Conservation (phyloP, 2,797 vertebrate genomes). For the Platalea minor region DNA sequence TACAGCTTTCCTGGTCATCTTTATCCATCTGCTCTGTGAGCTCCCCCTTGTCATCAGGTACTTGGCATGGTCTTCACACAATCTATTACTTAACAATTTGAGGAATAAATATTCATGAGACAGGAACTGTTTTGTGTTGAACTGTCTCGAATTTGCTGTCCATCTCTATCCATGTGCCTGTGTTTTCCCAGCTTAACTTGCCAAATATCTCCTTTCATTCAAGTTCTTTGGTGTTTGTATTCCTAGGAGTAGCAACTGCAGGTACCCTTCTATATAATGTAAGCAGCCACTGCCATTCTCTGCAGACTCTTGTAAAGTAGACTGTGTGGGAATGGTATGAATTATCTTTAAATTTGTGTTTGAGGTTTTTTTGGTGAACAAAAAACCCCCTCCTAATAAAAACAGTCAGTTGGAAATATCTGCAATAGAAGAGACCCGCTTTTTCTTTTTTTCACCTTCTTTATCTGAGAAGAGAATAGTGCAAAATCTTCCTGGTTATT, state of each 20-base stretch:
- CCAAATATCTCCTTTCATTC: background rate
- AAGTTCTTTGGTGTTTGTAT: background rate
- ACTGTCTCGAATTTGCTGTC: background rate
- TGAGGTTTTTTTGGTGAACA: background rate
- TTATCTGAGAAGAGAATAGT: background rate
- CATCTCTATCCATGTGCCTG: background rate
- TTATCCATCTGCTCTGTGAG: slow-evolving; percentile 67
- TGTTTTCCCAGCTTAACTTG: background rate
- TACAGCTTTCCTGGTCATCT: slow-evolving; percentile 80
- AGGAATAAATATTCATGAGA: background rate
- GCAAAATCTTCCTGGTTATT: background rate
- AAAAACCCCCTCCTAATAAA: background rate
- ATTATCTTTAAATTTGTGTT: background rate
- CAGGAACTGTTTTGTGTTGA: background rate
- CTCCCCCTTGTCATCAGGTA: slow-evolving; percentile 79
- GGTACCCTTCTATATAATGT: background rate
- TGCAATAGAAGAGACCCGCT: background rate
- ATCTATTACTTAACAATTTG: background rate
- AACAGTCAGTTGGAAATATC: background rate
- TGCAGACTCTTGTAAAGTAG: background rate
- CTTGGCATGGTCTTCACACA: background rate
- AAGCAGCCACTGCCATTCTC: background rate
- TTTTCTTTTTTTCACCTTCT: background rate
- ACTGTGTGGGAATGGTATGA: background rate
- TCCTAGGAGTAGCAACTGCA: background rate